Percentiles rank a stretch among this genome's conserved stretches.
These are phyloP conservation scores for Conomelus anceps DNA, from an alignment of 2,888 invertebrate species.

Conservation along the genomic window DNA sequence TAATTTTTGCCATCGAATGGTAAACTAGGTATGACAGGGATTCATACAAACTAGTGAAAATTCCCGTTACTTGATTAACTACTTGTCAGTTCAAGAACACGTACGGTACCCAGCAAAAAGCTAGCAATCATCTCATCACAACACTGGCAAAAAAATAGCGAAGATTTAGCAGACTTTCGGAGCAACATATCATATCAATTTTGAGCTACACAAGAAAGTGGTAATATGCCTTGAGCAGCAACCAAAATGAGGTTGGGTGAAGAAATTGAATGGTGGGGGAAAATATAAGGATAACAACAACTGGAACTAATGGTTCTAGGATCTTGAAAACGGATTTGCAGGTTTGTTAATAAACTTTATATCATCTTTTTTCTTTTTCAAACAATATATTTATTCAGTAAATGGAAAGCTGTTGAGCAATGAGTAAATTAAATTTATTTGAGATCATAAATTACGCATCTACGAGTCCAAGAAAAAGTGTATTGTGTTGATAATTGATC, in stretches of 20 bases:
- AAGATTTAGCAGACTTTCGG: not conserved
- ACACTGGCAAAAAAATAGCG: not conserved
- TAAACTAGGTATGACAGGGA: not conserved
- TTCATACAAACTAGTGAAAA: not conserved
- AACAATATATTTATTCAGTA: too few relatives aligned
- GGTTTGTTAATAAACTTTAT: too few relatives aligned
- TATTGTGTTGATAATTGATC: too few relatives aligned
- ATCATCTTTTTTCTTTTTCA: too few relatives aligned
- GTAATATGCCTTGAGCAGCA: not conserved
- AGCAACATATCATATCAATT: not conserved
- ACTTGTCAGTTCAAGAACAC: not conserved
- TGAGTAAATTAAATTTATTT: too few relatives aligned
- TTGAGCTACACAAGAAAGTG: not conserved
- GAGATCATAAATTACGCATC: too few relatives aligned
- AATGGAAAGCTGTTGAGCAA: too few relatives aligned
- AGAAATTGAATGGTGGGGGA: not conserved
- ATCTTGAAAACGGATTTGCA: too few relatives aligned
- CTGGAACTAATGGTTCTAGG: not conserved
- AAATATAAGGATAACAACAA: not conserved
- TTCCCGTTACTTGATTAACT: not conserved
- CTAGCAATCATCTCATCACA: not conserved
- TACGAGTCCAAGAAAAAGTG: too few relatives aligned
- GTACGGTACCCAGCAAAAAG: not conserved
- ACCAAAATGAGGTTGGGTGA: not conserved
- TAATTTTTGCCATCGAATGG: not conserved